These are phyloP conservation scores for Propithecus coquereli DNA, from an alignment of 2,113 vertebrate genomes.

Conservation along the genomic window DNA sequence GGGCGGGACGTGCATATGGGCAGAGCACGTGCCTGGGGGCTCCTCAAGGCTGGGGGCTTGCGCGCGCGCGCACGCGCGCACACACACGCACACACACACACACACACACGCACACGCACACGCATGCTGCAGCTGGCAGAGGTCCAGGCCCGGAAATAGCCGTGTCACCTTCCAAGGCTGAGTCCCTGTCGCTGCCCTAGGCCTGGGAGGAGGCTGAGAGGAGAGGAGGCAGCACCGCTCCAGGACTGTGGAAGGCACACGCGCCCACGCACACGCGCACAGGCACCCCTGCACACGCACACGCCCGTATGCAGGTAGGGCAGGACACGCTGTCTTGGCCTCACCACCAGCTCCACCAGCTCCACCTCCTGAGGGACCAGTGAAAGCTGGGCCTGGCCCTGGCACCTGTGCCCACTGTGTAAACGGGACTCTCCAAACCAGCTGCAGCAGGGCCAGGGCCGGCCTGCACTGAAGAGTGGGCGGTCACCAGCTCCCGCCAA, in stretches of 20 bases:
- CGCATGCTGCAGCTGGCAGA: not conserved
- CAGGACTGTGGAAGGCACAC: fast-evolving
- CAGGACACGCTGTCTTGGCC: not conserved
- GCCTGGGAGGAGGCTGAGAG: not conserved
- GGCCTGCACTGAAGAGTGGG: not conserved
- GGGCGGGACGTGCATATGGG: not conserved
- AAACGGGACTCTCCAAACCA: not conserved
- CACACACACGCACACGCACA: fast-evolving
- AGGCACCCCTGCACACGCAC: no score
- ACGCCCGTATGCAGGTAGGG: not conserved
- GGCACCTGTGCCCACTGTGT: not conserved
- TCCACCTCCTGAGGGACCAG: not conserved
- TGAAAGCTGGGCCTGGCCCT: not conserved
- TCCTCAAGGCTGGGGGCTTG: not conserved
- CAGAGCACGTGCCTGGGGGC: not conserved
- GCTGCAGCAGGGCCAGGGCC: not conserved
- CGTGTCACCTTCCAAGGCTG: not conserved
- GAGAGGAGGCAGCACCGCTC: not conserved
- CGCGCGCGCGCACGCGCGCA: no score
- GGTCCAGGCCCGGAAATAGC: constrained; percentile 17
- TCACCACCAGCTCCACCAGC: not conserved
- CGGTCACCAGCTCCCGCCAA: not conserved
- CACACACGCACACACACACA: fast-evolving
- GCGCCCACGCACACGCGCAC: fast-evolving
- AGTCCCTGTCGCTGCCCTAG: not conserved